These are phyloP conservation scores for Clitarchus hookeri DNA, from an alignment of 2,888 invertebrate genomes.

Conservation along the genomic window DNA sequence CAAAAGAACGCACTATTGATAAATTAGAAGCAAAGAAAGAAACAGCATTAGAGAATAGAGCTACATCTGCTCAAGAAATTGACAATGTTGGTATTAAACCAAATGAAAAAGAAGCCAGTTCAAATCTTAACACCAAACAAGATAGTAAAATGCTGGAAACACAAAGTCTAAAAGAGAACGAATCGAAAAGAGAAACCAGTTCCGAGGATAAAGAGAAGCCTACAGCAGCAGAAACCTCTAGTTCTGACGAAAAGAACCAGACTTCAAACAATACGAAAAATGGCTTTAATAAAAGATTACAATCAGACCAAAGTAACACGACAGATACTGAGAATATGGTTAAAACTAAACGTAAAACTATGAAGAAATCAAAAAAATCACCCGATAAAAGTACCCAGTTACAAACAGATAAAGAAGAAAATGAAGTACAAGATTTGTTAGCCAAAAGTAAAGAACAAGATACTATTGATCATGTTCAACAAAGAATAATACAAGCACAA, in stretches of 20 bases:
- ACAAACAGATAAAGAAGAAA: conserved; percentile 38
- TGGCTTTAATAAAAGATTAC: not conserved
- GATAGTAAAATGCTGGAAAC: not conserved
- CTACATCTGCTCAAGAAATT: not conserved
- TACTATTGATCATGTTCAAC: not conserved
- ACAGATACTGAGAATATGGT: not conserved
- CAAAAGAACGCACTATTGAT: not conserved
- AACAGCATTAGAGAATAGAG: too few species aligned
- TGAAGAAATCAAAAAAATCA: not conserved
- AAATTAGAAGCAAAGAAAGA: not conserved
- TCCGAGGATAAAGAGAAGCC: not conserved
- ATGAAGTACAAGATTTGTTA: conserved; percentile 26
- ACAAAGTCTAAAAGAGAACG: not conserved
- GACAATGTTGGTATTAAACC: not conserved
- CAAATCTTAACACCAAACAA: not conserved
- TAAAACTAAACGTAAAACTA: not conserved
- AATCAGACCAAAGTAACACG: not conserved
- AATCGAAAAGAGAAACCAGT: not conserved
- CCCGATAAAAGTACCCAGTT: not conserved
- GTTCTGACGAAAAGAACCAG: not conserved
- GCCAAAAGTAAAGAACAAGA: conserved; percentile 27
- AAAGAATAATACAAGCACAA: not conserved
- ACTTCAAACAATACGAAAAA: too few species aligned
- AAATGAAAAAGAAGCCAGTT: not conserved
- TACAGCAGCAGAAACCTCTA: not conserved